Evolutionary conservation across 2,888 invertebrate species (phyloP), one percentile per base, ranked within the genome.

Genomic region (Ophraella communa): DNA sequence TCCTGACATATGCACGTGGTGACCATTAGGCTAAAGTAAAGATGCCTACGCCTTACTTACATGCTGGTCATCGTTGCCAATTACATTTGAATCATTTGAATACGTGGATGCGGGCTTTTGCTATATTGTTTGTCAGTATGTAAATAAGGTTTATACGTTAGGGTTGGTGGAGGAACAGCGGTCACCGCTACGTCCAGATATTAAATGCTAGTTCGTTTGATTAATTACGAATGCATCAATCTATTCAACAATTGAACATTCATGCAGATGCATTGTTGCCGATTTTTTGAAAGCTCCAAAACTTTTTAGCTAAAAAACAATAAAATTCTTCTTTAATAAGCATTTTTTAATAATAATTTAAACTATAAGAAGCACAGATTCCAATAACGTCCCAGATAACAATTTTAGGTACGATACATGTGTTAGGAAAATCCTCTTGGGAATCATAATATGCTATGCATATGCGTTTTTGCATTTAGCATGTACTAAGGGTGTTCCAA

Each of bases 1-100:
- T 21, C 20, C 23, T 47, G 47, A 52, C 57, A 61, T 57, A 60
- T 65, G 73, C 76, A 77, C 77, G 76, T 76, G 77, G 74, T 75
- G 69, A 69, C 74, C 71, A 76, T 77, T 75, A 76, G 73, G 72
- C 73, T 72, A 68, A 73, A 69, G 75, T 70, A 74, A 72, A 65
- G 73, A 72, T 63, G 65, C 61, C 66, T 67, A 66, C 71, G 68
- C 64, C 73, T 74, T 71, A 75, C 74, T 77, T 59, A 60, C 74
- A 79, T 79, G 79, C 79, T 79, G 79, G 79, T 79, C 79, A 79
- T 77, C 77, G 75, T 75, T 60, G 78, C 77, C 79, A 78, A 79
- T 79, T 78, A 77, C 73, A 75, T 77, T 76, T 74, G 72, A 76
- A 77, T 76, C 73, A 74, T 77, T 76, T 74, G 72, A 76, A 78